Base-by-base conservation (phyloP, 2,888 invertebrate species). In the Drosophila anomalata region DNA sequence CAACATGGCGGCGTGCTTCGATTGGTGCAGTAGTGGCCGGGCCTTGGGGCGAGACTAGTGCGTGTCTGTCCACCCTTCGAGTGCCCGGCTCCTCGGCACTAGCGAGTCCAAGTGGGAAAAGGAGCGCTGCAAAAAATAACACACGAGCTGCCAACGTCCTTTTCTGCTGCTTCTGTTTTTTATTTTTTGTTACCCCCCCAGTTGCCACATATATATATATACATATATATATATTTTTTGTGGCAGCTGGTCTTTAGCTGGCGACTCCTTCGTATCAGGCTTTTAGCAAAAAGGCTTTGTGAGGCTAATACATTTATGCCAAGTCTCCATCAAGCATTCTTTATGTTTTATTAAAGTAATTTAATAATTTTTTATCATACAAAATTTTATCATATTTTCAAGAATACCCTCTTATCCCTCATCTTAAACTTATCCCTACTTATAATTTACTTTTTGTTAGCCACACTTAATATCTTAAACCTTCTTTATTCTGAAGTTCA, bases 231-330 rank as follows among this genome's bases (percentile, higher is more conserved):
- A 54, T 31, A 42, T 33, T 62, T 73, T 76, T 79, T 83, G 65
- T 68, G 55, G 56, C 69, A 59, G 48, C 61, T 66, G 51, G 61
- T 47, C 66, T 72, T 60, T 52, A 61, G 47, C 58, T 75, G 59
- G 63, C 42, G 58, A 59, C 60, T 29, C 54, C 68, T 73, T 70
- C 62, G 17, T 68, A 65, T 71, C 76, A 81, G 76, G 77, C 77
- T 81, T 83, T 83, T 77, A 80, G 81, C 70, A 58, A 67, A 72
- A 77, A 75, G 77, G 78, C 80, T 75, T 82, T 77, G 81, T 79
- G 74, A 77, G 71, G 76, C 79, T 79, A 84, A 81, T 78, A 76
- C 84, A 81, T 82, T 82, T 84, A 84, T 76, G 69, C 73, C 71
- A 72, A 41, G 41, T 41, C n/a, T 39, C 6, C 39, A 39, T 39